A percentile compares a stretch with the other conserved stretches of the same genome.
phyloP scores from a whole-genome alignment of 2,888 invertebrate species.

The Seira ritae region DNA sequence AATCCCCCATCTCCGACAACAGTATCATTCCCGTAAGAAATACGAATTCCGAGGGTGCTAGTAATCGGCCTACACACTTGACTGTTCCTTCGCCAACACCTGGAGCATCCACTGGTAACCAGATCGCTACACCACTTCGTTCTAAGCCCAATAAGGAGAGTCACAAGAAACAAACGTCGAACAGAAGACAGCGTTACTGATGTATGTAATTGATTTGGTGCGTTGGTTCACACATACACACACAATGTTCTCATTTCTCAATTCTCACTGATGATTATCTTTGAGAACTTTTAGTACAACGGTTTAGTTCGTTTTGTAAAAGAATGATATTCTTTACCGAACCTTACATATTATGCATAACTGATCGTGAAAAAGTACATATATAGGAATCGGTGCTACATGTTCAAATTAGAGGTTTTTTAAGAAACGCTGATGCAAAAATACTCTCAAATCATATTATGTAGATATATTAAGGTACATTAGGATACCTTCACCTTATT shows the following conservation, averaged over 20 bases:
- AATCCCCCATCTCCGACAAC: constrained; percentile 12
- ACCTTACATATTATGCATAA: too few relatives aligned
- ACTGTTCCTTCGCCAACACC: constrained; percentile 54
- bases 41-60: constrained; percentile 27
- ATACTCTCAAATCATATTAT: neutral
- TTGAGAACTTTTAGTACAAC: constrained; percentile 62
- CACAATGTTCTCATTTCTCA: too few relatives aligned
- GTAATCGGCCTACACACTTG: constrained; percentile 54
- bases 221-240: too few relatives aligned
- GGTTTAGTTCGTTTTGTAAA: neutral
- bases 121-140: constrained; percentile 36
- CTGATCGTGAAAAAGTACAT: too few relatives aligned
- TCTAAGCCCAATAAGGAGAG: constrained; percentile 46
- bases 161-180: constrained; percentile 42
- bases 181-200: constrained; percentile 73
- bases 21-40: neutral
- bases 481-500: too few relatives aligned
- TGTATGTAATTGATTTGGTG: too few relatives aligned
- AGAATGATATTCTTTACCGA: too few relatives aligned
- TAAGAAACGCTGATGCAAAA: neutral
- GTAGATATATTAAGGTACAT: too few relatives aligned
- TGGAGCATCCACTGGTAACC: constrained; percentile 43
- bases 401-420: neutral
- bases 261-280: too few relatives aligned
- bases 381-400: too few relatives aligned